Conservation (phyloP, 2,113 vertebrate species). For the Pitta sordida region DNA sequence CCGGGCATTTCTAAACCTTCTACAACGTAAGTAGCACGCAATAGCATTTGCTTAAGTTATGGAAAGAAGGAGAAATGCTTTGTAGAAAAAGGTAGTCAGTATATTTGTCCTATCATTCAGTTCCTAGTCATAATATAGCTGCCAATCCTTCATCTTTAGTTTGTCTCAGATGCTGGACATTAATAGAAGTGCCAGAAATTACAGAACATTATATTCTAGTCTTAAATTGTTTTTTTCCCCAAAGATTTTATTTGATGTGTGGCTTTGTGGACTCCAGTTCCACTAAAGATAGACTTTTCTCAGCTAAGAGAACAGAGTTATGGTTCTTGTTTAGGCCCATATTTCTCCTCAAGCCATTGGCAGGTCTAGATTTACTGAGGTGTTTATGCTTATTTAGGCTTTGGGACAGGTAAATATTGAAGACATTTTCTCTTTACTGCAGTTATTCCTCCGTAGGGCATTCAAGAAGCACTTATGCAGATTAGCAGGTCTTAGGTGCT, state of each 20-base stretch:
- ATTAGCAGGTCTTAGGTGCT: neutral
- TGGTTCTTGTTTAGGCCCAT: neutral
- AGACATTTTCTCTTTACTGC: neutral
- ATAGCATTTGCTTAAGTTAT: neutral
- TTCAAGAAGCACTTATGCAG: neutral
- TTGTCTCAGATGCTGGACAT: neutral
- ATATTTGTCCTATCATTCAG: neutral
- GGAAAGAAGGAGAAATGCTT: neutral
- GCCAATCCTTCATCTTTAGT: neutral
- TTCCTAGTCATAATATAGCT: neutral
- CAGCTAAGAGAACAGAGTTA: neutral
- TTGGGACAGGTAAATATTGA: neutral
- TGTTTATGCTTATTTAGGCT: neutral
- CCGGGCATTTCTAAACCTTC: conserved; percentile 76
- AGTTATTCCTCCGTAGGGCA: neutral
- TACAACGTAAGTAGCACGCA: conserved; percentile 74
- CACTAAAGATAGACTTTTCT: neutral
- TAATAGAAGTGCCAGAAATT: neutral
- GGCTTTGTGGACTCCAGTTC: neutral
- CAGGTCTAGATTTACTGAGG: neutral
- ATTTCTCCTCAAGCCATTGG: neutral
- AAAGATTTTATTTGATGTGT: neutral
- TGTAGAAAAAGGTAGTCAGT: neutral
- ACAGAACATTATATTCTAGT: neutral
- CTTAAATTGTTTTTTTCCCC: neutral